phyloP scores from a whole-genome alignment of 1,140 invertebrate genomes.

The Microplitis demolitor region DNA sequence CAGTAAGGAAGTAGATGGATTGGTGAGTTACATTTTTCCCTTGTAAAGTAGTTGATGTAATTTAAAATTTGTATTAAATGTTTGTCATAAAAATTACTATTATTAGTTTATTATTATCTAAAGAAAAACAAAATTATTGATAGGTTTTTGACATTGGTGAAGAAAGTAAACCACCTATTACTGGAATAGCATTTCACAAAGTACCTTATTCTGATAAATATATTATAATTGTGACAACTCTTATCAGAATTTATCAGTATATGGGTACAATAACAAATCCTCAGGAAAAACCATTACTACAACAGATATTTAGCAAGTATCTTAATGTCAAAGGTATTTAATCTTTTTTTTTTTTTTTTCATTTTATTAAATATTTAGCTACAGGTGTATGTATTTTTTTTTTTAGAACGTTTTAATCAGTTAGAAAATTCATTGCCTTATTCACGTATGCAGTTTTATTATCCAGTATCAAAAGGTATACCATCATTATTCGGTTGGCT shows the following conservation, averaged over 20 bases:
- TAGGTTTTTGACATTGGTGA: constrained; percentile 87
- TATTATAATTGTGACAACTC: constrained; percentile 83
- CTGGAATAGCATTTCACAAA: constrained; percentile 83
- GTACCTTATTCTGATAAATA: constrained; percentile 73
- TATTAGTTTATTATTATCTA: not conserved
- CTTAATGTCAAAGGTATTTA: constrained; percentile 71
- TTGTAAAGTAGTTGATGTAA: not conserved
- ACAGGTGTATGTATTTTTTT: constrained; percentile 12
- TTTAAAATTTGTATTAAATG: not conserved
- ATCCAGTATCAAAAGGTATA: constrained; percentile 67
- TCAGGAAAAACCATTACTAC: constrained; percentile 80
- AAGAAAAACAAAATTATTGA: not conserved
- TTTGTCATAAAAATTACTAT: not conserved
- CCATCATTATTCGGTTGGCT: constrained; percentile 88
- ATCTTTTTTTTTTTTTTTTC: not conserved
- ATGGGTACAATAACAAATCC: constrained; percentile 72
- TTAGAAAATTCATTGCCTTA: constrained; percentile 76
- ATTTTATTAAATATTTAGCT: not conserved
- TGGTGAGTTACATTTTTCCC: constrained; percentile 64
- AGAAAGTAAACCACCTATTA: constrained; percentile 75
- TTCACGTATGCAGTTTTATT: constrained; percentile 82
- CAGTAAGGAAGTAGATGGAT: constrained; percentile 72
- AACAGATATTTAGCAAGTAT: constrained; percentile 83
- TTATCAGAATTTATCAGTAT: constrained; percentile 85
- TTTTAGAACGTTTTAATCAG: constrained; percentile 70